These are phyloP conservation scores for Chaetodon trifascialis DNA, from an alignment of 2,113 vertebrate species.

Conservation along the genomic window DNA sequence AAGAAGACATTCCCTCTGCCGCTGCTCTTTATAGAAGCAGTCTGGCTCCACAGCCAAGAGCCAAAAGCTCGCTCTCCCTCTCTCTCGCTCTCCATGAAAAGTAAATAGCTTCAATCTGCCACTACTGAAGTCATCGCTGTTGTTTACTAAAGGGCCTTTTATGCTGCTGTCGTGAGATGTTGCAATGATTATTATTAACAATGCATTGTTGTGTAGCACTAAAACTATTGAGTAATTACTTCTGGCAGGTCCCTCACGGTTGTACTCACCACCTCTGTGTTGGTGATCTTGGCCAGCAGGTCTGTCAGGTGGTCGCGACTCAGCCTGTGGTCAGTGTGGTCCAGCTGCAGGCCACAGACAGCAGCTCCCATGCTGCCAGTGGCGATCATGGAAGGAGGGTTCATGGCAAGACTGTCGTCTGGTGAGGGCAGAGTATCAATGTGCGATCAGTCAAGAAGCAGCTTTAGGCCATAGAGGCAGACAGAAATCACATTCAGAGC, in stretches of 20 bases:
- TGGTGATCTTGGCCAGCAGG: slow-evolving; percentile 96
- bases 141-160: slow-evolving; percentile 64
- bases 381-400: slow-evolving; percentile 97
- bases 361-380: slow-evolving; percentile 95
- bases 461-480: slow-evolving; percentile 15
- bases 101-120: slow-evolving; percentile 81
- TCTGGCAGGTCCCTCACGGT: neutral
- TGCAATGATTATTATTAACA: slow-evolving; percentile 53
- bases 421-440: slow-evolving; percentile 44
- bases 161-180: slow-evolving; percentile 60
- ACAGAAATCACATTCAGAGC: slow-evolving; percentile 30
- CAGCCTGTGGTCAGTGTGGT: slow-evolving; percentile 86
- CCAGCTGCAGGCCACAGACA: slow-evolving; percentile 93
- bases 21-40: slow-evolving; percentile 82
- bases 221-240: slow-evolving; percentile 27
- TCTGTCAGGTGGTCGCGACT: slow-evolving; percentile 89
- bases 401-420: slow-evolving; percentile 97
- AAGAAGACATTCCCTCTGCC: slow-evolving; percentile 81
- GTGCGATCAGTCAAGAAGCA: slow-evolving; percentile 33
- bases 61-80: slow-evolving; percentile 69
- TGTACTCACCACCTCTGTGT: slow-evolving; percentile 95
- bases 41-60: slow-evolving; percentile 73
- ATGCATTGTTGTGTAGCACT: slow-evolving; percentile 30
- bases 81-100: slow-evolving; percentile 68
- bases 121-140: slow-evolving; percentile 69